These are phyloP conservation scores for Drosophila merina DNA, from an alignment of 2,888 invertebrate species.

Conservation along the genomic window DNA sequence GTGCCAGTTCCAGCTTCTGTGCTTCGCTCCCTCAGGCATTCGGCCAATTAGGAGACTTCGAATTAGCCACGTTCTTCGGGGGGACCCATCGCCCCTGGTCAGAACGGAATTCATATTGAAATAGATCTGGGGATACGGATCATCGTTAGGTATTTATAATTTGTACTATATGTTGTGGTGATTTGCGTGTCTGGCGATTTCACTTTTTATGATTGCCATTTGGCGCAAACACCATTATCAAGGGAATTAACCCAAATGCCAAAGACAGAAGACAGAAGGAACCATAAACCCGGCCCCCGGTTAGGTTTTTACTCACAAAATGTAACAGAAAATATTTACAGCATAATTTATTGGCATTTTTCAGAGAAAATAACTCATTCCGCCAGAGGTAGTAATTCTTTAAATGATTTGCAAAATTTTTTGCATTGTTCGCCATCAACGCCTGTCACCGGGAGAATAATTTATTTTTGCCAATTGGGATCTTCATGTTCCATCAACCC, in stretches of 20 bases:
- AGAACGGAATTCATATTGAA: slow-evolving; percentile 7
- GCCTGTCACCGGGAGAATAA: slow-evolving; percentile 19
- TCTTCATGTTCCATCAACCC: slow-evolving; percentile 20
- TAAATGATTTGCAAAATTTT: slow-evolving; percentile 1
- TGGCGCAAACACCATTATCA: slow-evolving; percentile 17
- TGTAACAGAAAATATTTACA: neutral
- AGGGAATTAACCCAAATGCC: slow-evolving; percentile 33
- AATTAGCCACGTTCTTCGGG: slow-evolving; percentile 37
- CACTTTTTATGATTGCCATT: slow-evolving; percentile 26
- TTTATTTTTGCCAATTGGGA: slow-evolving; percentile 11
- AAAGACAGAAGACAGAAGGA: slow-evolving; percentile 9
- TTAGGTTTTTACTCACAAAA: neutral
- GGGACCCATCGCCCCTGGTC: slow-evolving; percentile 12
- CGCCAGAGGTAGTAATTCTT: neutral
- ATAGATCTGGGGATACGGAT: slow-evolving; percentile 27
- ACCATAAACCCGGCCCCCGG: neutral
- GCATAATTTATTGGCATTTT: slow-evolving; percentile 7
- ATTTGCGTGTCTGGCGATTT: slow-evolving; percentile 37
- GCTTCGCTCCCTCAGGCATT: slow-evolving; percentile 13
- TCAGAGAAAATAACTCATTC: slow-evolving; percentile 1
- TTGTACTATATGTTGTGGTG: slow-evolving; percentile 26
- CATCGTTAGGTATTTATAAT: slow-evolving; percentile 31
- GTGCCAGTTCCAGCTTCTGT: slow-evolving; percentile 5
- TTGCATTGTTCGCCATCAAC: slow-evolving; percentile 13
- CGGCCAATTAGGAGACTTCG: slow-evolving; percentile 56